Percentiles rank a stretch among this genome's conserved stretches.
Evolutionary conservation across 2,113 vertebrate genomes (phyloP).

Genomic region (Chlorocebus sabaeus): DNA sequence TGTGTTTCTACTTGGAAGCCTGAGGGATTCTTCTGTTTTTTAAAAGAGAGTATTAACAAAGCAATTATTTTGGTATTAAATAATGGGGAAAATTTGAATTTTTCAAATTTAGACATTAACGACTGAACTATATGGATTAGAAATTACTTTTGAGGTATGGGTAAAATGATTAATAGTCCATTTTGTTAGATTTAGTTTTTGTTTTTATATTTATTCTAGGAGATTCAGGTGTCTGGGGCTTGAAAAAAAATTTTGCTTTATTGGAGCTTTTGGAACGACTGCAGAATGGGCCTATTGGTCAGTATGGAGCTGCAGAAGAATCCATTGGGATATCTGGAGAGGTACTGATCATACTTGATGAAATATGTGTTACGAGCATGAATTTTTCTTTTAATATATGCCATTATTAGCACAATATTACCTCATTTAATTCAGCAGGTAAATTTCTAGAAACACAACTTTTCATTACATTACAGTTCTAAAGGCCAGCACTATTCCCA

Average conservation of each 20-base stretch:
- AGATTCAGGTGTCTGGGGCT: slow-evolving; percentile 97
- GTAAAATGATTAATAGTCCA: background rate
- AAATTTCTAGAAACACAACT: slow-evolving; percentile 13
- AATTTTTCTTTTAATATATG: slow-evolving; percentile 37
- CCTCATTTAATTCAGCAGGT: background rate
- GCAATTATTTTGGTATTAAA: background rate
- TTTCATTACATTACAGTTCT: slow-evolving; percentile 1
- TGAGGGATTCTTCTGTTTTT: background rate
- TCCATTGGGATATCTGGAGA: slow-evolving; percentile 92
- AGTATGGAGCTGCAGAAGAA: slow-evolving; percentile 91
- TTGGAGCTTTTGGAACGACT: slow-evolving; percentile 96
- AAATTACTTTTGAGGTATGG: background rate
- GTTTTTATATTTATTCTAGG: slow-evolving; percentile 83
- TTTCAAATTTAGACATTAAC: slow-evolving; percentile 23
- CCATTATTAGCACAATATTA: background rate
- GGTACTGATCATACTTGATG: slow-evolving; percentile 81
- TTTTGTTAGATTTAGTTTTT: slow-evolving; percentile 60
- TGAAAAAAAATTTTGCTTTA: slow-evolving; percentile 99
- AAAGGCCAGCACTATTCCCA: background rate
- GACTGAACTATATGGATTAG: background rate
- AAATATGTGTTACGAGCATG: slow-evolving; percentile 13
- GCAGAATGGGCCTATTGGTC: slow-evolving; percentile 94
- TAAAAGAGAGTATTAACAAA: background rate
- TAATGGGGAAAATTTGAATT: background rate
- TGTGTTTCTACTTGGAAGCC: slow-evolving; percentile 35